Percentiles rank a stretch among this genome's conserved stretches.
phyloP scores from a whole-genome alignment of 92 coral and sea anemone species.

The Palythoa grandis region DNA sequence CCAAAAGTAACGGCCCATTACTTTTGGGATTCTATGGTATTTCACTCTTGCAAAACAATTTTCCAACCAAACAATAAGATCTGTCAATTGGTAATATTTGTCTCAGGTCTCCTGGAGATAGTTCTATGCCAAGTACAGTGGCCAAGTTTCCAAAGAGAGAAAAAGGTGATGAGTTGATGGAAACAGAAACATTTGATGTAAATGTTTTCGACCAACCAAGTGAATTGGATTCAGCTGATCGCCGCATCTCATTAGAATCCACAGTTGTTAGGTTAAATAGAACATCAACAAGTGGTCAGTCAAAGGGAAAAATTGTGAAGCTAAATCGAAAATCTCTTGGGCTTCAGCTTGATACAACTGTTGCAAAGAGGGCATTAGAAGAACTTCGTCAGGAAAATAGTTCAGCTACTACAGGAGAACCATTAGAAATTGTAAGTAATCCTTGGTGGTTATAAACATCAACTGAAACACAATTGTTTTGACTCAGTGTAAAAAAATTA shows the following conservation, averaged over 20 bases:
- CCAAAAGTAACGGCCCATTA: too few species aligned
- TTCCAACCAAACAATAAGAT: too few species aligned
- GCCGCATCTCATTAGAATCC: background rate
- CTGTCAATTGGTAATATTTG: too few species aligned
- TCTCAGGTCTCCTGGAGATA: constrained; percentile 11
- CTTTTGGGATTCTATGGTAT: too few species aligned
- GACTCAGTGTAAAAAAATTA: too few species aligned
- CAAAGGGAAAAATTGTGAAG: constrained; percentile 75
- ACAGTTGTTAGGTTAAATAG: constrained; percentile 38
- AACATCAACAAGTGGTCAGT: background rate
- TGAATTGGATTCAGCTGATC: background rate
- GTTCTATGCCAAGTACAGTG: background rate
- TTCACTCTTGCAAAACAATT: too few species aligned
- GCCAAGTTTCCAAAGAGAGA: constrained; percentile 8
- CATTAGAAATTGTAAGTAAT: background rate
- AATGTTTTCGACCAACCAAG: background rate
- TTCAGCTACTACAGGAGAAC: constrained; percentile 3
- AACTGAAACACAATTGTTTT: background rate
- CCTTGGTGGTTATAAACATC: background rate
- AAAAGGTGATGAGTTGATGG: background rate
- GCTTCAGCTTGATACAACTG: constrained; percentile 31
- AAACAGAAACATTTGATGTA: background rate
- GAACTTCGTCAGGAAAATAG: background rate
- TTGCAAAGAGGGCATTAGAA: constrained; percentile 22
- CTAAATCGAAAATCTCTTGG: constrained; percentile 72